Base-by-base conservation (phyloP, 2,888 invertebrate species). In the Ormyrus thymus region DNA sequence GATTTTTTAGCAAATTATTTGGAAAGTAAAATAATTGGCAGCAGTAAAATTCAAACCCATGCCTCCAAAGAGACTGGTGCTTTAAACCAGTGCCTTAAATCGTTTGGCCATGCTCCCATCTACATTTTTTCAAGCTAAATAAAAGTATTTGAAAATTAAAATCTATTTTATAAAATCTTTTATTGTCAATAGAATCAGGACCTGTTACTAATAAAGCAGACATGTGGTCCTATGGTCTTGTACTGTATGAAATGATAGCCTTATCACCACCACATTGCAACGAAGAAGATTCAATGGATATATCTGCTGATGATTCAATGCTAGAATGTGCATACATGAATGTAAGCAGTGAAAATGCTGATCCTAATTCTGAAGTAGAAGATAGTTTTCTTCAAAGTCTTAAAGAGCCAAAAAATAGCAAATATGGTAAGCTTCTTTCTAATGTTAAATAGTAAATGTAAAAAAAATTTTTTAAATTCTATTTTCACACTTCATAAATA, bases 241-340 rank as follows among this genome's bases (percentile, higher is more conserved):
- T 95, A 0, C 87, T 96, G 46, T 96, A 95, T 93, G 96, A 97
- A 91, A 96, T 96, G 93, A 91, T 97, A 88, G 92, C 95, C 0
- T 90, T 96, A 4, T 91, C 92, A 71, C 92, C 94, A 0, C 97
- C 96, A 0, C 94, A 95, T 86, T 87, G 91, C 11, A 84, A 86
- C 66, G 84, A 86, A 45, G 84, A 83, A 9, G 83, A 78, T 76
- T 80, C 74, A 15, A 80, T 82, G 59, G 84, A 87, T 6, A 83
- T 83, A 70, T 84, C 83, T 13, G 82, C 82, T 15, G 85, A 89
- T 72, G 86, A 87, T n/a, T 86, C 86, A 11, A 83, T 85, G 50
- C 74, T 79, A 13, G 82, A 79, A 62, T 68, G 70, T 46, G 29
- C 9, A 61, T 8, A 61, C 29, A 29, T 81, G 71, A 50, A 82